A percentile compares a stretch with the other conserved stretches of the same genome.
These are phyloP conservation scores for Altica lythri DNA, from an alignment of 2,888 invertebrate species.

Conservation along the genomic window DNA sequence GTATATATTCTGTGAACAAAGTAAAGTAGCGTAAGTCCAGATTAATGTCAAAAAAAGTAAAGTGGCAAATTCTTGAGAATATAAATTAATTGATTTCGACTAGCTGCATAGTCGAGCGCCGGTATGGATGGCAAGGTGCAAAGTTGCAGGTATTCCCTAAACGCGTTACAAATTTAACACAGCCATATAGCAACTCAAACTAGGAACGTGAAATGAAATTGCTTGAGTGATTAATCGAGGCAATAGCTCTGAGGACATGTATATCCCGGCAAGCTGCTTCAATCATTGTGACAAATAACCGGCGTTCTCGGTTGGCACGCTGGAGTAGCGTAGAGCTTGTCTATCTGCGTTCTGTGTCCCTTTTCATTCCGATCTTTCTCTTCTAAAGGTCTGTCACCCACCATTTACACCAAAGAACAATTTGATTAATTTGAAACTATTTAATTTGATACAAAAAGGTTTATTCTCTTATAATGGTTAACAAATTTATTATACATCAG, in stretches of 20 bases:
- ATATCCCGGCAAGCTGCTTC: conserved; percentile 54
- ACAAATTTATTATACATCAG: too few species aligned
- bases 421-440: too few species aligned
- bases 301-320: conserved; percentile 30
- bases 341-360: neutral
- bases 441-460: too few species aligned
- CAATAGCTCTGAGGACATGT: conserved; percentile 56
- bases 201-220: conserved; percentile 52
- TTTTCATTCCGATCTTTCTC: too few species aligned
- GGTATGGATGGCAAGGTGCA: conserved; percentile 14
- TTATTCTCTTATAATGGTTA: too few species aligned
- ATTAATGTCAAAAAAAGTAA: neutral
- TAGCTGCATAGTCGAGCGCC: conserved; percentile 9
- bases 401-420: too few species aligned
- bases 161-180: conserved; percentile 27
- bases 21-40: too few species aligned
- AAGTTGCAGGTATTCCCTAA: conserved; percentile 25
- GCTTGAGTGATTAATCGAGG: conserved; percentile 54
- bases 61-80: conserved; percentile 1
- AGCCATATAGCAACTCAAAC: conserved; percentile 35
- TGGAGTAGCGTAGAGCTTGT: conserved; percentile 4
- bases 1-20: too few species aligned
- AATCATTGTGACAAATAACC: conserved; percentile 56
- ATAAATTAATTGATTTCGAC: conserved; percentile 22
- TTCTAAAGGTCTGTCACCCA: too few species aligned